Evolutionary conservation across 2,113 vertebrate genomes (phyloP).

Genomic region (Coptodon bakossiorum): DNA sequence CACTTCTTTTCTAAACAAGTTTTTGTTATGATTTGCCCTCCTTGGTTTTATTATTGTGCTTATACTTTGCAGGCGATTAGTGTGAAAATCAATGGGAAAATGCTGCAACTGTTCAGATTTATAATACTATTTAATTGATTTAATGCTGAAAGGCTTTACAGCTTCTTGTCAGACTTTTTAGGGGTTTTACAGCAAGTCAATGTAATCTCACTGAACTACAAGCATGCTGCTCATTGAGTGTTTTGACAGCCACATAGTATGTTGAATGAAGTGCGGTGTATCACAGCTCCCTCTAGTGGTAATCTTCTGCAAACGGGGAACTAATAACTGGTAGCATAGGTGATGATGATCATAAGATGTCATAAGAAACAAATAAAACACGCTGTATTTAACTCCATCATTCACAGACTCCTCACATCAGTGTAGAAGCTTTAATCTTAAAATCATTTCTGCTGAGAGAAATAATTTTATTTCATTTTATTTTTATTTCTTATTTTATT

Average conservation of each 20-base stretch:
- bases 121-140: not conserved
- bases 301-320: not conserved
- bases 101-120: not conserved
- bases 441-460: not conserved
- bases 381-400: not conserved
- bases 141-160: not conserved
- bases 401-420: not conserved
- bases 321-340: not conserved
- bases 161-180: not conserved
- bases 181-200: not conserved
- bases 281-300: conserved; percentile 53
- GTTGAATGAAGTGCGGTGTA: not conserved
- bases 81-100: not conserved
- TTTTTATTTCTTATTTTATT: not conserved
- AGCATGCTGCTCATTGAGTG: not conserved
- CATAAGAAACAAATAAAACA: not conserved
- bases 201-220: not conserved
- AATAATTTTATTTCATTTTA: not conserved
- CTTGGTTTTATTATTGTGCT: not conserved
- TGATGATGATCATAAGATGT: not conserved
- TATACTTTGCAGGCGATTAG: not conserved
- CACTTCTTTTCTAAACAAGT: not conserved
- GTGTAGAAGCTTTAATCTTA: not conserved
- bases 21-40: not conserved
- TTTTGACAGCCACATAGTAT: not conserved